Conservation (phyloP, 2,797 vertebrate genomes). For the Uromys caudimaculatus region DNA sequence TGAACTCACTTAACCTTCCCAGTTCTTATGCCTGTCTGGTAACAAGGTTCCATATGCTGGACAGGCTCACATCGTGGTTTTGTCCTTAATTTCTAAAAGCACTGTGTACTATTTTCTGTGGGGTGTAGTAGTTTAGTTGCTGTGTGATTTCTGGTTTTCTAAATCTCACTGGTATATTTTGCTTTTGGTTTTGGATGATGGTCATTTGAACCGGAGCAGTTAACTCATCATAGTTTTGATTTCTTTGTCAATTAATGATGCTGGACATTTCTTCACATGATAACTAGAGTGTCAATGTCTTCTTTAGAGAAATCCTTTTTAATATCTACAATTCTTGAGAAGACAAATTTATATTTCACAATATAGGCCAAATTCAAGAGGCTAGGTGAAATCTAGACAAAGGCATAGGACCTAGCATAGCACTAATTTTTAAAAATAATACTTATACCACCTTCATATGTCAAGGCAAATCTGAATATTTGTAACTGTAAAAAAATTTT, state of each 20-base stretch:
- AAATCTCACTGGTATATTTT: background rate
- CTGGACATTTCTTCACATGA: background rate
- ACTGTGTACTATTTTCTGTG: background rate
- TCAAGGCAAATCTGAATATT: conserved; percentile 4
- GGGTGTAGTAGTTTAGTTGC: background rate
- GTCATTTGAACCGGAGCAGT: background rate
- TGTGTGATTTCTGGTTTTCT: background rate
- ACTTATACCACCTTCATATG: background rate
- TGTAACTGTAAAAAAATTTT: conserved; percentile 29
- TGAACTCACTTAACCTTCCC: background rate
- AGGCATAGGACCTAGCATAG: background rate
- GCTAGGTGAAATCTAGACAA: background rate
- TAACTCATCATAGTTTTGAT: background rate
- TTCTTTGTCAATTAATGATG: background rate
- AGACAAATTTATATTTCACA: conserved; percentile 7
- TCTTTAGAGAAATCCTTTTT: background rate
- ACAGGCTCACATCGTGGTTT: background rate
- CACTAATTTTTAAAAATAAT: background rate
- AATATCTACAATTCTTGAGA: background rate
- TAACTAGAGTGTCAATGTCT: background rate
- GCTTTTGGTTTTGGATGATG: background rate
- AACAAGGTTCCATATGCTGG: background rate
- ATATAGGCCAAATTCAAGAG: conserved; percentile 15
- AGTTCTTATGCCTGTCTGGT: background rate
- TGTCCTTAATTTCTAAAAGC: background rate